These are phyloP conservation scores for Drosophila histrio DNA, from an alignment of 2,888 invertebrate species.

Conservation along the genomic window DNA sequence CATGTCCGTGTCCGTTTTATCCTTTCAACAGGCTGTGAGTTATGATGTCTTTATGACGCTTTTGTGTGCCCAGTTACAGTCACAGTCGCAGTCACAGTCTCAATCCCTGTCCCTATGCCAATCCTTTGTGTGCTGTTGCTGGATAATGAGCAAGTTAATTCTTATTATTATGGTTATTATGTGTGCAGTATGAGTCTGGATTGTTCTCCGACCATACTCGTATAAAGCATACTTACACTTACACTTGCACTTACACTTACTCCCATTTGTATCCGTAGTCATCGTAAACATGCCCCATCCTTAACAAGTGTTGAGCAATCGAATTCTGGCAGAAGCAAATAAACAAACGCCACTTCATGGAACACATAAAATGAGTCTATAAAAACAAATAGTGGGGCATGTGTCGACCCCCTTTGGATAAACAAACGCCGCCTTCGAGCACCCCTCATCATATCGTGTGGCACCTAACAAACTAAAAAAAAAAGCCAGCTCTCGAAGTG, in stretches of 20 bases:
- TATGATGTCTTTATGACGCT: conserved; percentile 81
- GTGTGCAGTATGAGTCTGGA: conserved; percentile 39
- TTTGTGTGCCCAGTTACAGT: conserved; percentile 45
- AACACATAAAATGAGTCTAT: conserved; percentile 78
- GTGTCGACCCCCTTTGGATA: conserved; percentile 80
- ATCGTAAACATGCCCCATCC: conserved; percentile 43
- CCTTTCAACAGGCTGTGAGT: conserved; percentile 73
- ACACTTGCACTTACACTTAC: background rate
- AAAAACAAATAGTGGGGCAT: conserved; percentile 73
- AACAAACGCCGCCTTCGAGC: conserved; percentile 72
- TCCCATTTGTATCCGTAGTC: conserved; percentile 19
- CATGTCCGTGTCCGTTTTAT: conserved; percentile 47
- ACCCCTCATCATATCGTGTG: conserved; percentile 50
- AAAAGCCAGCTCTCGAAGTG: conserved; percentile 12
- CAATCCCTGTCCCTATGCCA: conserved; percentile 24
- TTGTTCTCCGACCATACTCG: conserved; percentile 6
- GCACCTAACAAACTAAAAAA: conserved; percentile 52
- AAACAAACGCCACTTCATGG: conserved; percentile 59
- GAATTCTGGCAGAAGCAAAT: conserved; percentile 35
- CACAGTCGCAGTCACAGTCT: conserved; percentile 5
- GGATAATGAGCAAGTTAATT: conserved; percentile 75
- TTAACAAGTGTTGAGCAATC: conserved; percentile 72
- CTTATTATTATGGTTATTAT: conserved; percentile 75
- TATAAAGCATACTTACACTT: conserved; percentile 12
- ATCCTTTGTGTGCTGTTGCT: conserved; percentile 63